phyloP scores from a whole-genome alignment of 2,113 vertebrate species.

The Glaucidium brasilianum region DNA sequence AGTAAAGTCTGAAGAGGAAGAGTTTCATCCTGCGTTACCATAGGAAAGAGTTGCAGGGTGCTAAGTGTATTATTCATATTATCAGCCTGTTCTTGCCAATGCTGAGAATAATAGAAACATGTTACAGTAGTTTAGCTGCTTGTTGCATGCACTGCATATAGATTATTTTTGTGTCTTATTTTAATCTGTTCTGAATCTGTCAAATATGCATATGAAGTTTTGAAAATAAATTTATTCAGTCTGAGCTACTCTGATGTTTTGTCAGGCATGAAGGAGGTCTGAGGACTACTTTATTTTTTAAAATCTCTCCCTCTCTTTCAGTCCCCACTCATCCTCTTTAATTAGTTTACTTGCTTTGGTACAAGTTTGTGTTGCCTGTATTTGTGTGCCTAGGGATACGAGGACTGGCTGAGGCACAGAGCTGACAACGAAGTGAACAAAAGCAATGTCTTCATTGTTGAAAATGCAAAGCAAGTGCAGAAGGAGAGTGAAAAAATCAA shows the following conservation, averaged over 20 bases:
- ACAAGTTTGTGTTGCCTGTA: neutral
- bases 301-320: neutral
- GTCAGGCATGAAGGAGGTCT: conserved; percentile 7
- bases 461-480: conserved; percentile 78
- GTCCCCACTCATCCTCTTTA: neutral
- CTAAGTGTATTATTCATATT: conserved; percentile 25
- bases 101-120: conserved; percentile 2
- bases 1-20: neutral
- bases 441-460: conserved; percentile 85
- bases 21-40: neutral
- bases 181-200: conserved; percentile 54
- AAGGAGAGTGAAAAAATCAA: conserved; percentile 95
- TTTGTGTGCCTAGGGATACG: conserved; percentile 86
- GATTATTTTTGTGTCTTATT: conserved; percentile 30
- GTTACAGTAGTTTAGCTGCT: conserved; percentile 27
- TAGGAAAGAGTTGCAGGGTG: neutral
- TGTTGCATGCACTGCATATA: neutral
- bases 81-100: neutral
- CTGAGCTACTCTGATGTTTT: neutral
- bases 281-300: neutral
- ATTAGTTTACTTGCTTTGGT: neutral
- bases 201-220: conserved; percentile 30
- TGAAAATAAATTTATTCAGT: conserved; percentile 8
- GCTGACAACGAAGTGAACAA: conserved; percentile 97
- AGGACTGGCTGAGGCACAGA: conserved; percentile 97